Conservation (phyloP, 2,797 vertebrate genomes). For the Acanthornis magna region DNA sequence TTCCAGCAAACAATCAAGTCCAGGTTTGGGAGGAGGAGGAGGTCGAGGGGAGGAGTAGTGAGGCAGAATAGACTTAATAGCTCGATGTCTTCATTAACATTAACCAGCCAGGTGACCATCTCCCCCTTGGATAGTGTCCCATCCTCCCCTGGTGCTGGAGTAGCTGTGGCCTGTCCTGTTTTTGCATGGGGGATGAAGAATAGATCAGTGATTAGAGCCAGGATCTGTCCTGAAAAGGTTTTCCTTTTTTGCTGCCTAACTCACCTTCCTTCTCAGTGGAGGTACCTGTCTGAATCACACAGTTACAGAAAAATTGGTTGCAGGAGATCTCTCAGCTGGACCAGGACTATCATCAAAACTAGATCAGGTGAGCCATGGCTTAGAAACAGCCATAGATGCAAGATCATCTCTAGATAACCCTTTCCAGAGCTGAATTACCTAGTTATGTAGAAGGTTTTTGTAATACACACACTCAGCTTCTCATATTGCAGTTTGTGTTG, state of each 20-base stretch:
- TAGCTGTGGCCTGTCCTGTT: background rate
- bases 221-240: background rate
- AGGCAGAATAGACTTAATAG: background rate
- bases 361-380: background rate
- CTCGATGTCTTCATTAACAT: background rate
- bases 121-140: background rate
- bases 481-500: background rate
- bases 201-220: background rate
- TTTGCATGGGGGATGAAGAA: background rate
- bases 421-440: background rate
- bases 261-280: background rate
- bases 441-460: background rate
- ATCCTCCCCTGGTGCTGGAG: background rate
- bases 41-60: rapidly evolving
- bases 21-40: background rate
- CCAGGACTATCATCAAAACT: background rate
- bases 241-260: background rate
- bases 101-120: background rate
- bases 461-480: background rate
- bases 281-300: background rate
- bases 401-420: background rate
- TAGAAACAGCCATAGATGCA: background rate
- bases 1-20: background rate
- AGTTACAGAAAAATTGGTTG: background rate
- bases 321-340: background rate